Conservation (phyloP, 1,140 invertebrate species). For the Drosophila hydei region DNA sequence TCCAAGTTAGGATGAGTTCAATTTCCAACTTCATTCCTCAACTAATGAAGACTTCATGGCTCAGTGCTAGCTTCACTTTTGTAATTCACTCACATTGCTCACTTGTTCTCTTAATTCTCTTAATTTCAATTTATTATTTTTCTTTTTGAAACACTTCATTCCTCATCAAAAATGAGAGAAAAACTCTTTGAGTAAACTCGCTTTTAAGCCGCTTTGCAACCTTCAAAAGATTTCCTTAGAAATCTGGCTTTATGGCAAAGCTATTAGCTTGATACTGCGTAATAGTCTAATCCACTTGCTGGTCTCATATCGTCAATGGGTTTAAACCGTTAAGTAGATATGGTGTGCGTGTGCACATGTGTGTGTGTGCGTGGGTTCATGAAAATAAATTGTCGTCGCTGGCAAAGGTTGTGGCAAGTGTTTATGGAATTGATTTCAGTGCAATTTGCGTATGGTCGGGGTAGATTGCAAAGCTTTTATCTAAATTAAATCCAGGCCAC, state of each 20-base stretch:
- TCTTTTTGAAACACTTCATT: no score
- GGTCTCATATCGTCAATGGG: slow-evolving; percentile 14
- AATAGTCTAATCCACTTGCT: slow-evolving; percentile 14
- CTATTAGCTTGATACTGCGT: slow-evolving; percentile 49
- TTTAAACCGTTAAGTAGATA: slow-evolving; percentile 8
- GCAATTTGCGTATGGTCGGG: slow-evolving; percentile 48
- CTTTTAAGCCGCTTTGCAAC: not conserved
- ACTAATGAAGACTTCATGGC: no score
- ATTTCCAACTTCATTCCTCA: no score
- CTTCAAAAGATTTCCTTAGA: not conserved
- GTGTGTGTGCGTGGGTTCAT: slow-evolving; percentile 23
- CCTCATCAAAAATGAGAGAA: no score
- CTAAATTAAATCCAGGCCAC: slow-evolving; percentile 76
- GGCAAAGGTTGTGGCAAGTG: slow-evolving; percentile 57
- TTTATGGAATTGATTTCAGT: slow-evolving; percentile 77
- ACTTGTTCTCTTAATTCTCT: no score
- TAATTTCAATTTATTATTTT: not conserved
- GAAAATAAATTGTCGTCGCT: slow-evolving; percentile 75
- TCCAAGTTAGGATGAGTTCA: no score
- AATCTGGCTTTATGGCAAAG: slow-evolving; percentile 2
- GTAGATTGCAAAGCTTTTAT: slow-evolving; percentile 70
- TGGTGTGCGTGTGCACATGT: not conserved
- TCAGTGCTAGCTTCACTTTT: no score
- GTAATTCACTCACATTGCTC: no score
- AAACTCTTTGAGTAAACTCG: not conserved